Base-by-base conservation (phyloP, 2,113 vertebrate genomes). In the Myrmophylax atrothorax region DNA sequence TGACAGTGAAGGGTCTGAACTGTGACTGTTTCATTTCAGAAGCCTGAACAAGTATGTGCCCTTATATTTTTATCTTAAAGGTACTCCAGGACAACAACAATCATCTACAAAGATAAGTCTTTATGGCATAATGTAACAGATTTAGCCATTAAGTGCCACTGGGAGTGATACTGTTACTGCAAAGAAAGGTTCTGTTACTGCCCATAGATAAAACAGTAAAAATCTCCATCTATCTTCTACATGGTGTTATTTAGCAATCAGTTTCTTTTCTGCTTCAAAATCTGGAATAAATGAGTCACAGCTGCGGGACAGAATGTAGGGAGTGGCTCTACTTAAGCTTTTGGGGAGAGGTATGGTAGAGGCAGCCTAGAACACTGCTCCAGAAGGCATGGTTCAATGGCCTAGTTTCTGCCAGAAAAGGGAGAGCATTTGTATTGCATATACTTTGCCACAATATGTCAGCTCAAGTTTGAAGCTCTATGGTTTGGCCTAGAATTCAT, bases 161-260 rank as follows among this genome's bases (percentile, higher is more conserved):
- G 85, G 58, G 70, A 93, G 20, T 52, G 26, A 59, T 58, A 81
- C n/a, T 66, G 58, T 56, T 88, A 80, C 59, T 79, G 50, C n/a
- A 28, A 85, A 72, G 90, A 83, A 77, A 90, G 89, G 26, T 82
- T 75, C 40, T 47, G 69, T 91, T 95, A 91, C 58, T 4, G 10
- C 42, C 42, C 33, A 66, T 29, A 63, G 91, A 91, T 79, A 72
- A 33, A 56, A 20, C 24, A 52, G 56, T 35, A 87, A 91, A 95
- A 93, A 89, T 80, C 75, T 70, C 67, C 29, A 74, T 93, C 94
- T 93, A 22, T 87, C 89, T 72, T 49, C 42, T 93, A 64, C 46
- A 64, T 77, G 17, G 25, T 24, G 67, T 91, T 94, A 94, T 92
- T 93, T 78, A 93, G 84, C 80, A 89, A 95, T 94, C 83, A 69